phyloP scores from a whole-genome alignment of 1,140 invertebrate species.

The Lepidurus apus region DNA sequence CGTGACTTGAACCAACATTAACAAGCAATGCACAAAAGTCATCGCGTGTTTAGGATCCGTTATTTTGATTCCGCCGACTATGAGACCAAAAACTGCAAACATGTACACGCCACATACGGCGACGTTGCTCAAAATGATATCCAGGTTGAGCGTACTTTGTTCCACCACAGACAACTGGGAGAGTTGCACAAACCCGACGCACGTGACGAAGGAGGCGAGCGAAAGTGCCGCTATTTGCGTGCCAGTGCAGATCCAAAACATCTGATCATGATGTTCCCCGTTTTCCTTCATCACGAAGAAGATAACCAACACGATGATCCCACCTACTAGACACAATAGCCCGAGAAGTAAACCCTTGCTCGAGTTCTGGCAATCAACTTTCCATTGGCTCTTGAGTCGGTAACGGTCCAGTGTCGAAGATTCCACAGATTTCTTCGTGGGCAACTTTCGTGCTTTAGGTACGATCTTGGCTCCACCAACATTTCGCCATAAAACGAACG shows the following conservation, averaged over 20 bases:
- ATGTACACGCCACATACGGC: slow-evolving; percentile 54
- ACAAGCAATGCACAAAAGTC: slow-evolving; percentile 47
- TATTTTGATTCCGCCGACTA: slow-evolving; percentile 43
- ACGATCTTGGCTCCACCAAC: slow-evolving; percentile 48
- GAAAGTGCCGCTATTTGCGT: slow-evolving; percentile 40
- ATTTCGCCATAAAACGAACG: slow-evolving; percentile 57
- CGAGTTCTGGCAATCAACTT: slow-evolving; percentile 53
- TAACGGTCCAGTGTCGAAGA: slow-evolving; percentile 28
- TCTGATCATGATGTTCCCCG: slow-evolving; percentile 49
- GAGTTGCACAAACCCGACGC: slow-evolving; percentile 46
- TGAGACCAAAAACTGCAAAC: slow-evolving; percentile 51
- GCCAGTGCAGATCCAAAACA: slow-evolving; percentile 43
- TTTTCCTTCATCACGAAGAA: slow-evolving; percentile 58
- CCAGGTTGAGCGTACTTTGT: slow-evolving; percentile 46
- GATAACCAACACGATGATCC: slow-evolving; percentile 58
- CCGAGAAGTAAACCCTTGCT: slow-evolving; percentile 59
- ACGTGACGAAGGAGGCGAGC: slow-evolving; percentile 48
- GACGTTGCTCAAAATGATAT: slow-evolving; percentile 49
- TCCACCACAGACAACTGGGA: slow-evolving; percentile 43
- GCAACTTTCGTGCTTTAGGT: slow-evolving; percentile 31
- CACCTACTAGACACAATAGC: slow-evolving; percentile 54
- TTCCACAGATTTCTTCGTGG: neutral
- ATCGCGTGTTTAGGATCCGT: slow-evolving; percentile 44
- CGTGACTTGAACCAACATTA: slow-evolving; percentile 53
- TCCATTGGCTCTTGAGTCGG: slow-evolving; percentile 32